Evolutionary conservation across 2,888 invertebrate genomes (phyloP), one percentile per base, ranked within the genome.

Genomic region (Dysmachus trigonus): DNA sequence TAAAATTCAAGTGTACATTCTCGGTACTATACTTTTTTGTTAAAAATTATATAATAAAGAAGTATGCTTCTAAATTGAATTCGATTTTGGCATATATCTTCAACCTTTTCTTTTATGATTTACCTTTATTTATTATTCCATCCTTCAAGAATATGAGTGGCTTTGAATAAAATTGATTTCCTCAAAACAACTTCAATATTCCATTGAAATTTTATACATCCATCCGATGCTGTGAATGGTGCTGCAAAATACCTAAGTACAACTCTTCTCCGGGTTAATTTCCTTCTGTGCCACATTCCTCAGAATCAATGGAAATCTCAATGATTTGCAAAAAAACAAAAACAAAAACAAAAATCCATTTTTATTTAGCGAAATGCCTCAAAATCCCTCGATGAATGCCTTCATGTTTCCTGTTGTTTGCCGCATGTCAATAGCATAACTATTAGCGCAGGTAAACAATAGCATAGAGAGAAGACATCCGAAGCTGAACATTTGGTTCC

Each of bases 381-480:
- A 22, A 62, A 62, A 62, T 62, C 27, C 62, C 18, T 22, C 62
- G 27, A 27, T 62, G 62, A 62, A 62, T 62, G 22, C 62, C 27
- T 22, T 27, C 62, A 62, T 62, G 22, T 62, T 22, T 62, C 31
- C 18, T 81, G 81, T 81, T 53, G 31, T 47, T 47, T 47, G 30
- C 18, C 18, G 53, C 30, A 41, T 62, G 81, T 35, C 81, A 81
- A 81, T 81, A 53, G 31, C 81, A 81, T 81, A 81, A 81, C 53
- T 81, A 81, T 81, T 81, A 81, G 62, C 62, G 31, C 35, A 53
- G 53, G 30, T 81, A 81, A 81, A 81, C 81, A 62, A 53, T 33
- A 30, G 62, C 8, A 41, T 10, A 53, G 30, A 41, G 38, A 53
- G 30, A 47, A 62, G 47, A 53, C 81, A 81, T 62, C 18, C 51